Evolutionary conservation across 1,140 invertebrate genomes (phyloP).

Genomic region (Monochamus saltuarius): DNA sequence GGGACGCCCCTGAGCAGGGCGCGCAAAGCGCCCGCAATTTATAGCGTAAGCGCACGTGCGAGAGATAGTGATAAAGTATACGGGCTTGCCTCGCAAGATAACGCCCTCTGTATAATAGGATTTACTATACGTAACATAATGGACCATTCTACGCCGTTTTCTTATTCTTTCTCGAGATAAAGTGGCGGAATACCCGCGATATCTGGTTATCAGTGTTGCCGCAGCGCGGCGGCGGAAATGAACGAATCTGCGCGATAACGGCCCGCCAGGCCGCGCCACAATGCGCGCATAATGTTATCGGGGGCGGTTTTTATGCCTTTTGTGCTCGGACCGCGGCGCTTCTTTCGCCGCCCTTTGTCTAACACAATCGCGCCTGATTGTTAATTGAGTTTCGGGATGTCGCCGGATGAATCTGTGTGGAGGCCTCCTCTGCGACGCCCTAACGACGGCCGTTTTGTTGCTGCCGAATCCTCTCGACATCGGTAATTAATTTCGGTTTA

Average conservation of each 20-base stretch:
- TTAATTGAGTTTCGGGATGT: constrained; percentile 50
- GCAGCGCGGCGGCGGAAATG: constrained; percentile 49
- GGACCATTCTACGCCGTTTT: constrained; percentile 54
- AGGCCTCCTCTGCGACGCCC: constrained; percentile 35
- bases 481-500: background rate
- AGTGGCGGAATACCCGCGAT: constrained; percentile 52
- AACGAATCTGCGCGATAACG: constrained; percentile 51
- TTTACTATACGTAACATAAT: constrained; percentile 55
- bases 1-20: constrained; percentile 20
- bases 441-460: constrained; percentile 25
- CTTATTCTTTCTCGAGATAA: constrained; percentile 55
- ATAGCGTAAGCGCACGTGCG: constrained; percentile 47
- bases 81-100: constrained; percentile 48
- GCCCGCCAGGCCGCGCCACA: constrained; percentile 35
- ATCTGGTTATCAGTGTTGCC: constrained; percentile 53
- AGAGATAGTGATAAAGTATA: constrained; percentile 49
- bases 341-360: constrained; percentile 42
- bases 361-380: constrained; percentile 50
- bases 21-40: constrained; percentile 42
- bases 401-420: constrained; percentile 39
- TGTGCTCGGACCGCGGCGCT: constrained; percentile 39
- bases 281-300: constrained; percentile 50
- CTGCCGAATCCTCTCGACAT: background rate
- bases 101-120: constrained; percentile 53
- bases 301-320: constrained; percentile 44